Base-by-base conservation (phyloP, 2,888 invertebrate species). In the Lasiommata megera region DNA sequence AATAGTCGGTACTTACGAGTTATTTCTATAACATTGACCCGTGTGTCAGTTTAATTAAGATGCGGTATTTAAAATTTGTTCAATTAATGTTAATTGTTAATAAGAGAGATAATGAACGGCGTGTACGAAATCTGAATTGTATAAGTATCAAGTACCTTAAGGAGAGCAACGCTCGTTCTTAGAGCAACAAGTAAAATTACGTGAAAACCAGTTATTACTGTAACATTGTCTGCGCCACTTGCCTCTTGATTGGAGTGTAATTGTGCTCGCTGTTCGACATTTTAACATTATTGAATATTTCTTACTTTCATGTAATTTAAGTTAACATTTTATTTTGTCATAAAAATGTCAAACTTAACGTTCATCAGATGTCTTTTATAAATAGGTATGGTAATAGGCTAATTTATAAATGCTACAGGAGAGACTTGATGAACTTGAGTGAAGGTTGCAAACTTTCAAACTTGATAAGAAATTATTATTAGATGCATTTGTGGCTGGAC, bases 191-290 rank as follows among this genome's bases (percentile, higher is more conserved):
- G 54, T 38, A 41, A 55, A 58, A 48, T 61, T 61, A 61, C 55
- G 52, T 61, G 61, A 54, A 58, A 61, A 58, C 61, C 51, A 58
- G 61, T 61, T 61, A 47, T 61, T 47, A 53, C 52, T 47, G 57
- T 54, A 55, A 58, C 29, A 52, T 52, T 57, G 38, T 52, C 52
- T 48, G 53, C 41, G 50, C 34, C 31, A 48, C 55, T 55, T 55
- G 40, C 55, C 31, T 17, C 34, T 48, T 18, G 55, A 55, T 54
- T 28, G 54, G 23, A 31, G 11, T 44, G 28, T 44, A 46, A 54
- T 54, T 46, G 36, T 46, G 31, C 23, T 44, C 12, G 40, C 29
- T 23, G 18, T 36, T 54, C 46, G 44, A 54, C 46, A 38, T 46
- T 54, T 37, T 38, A 46, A 29, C 37, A 41, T 53, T 31, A 52